These are phyloP conservation scores for Amphiprion ocellaris DNA, from an alignment of 2,113 vertebrate species.

Conservation along the genomic window DNA sequence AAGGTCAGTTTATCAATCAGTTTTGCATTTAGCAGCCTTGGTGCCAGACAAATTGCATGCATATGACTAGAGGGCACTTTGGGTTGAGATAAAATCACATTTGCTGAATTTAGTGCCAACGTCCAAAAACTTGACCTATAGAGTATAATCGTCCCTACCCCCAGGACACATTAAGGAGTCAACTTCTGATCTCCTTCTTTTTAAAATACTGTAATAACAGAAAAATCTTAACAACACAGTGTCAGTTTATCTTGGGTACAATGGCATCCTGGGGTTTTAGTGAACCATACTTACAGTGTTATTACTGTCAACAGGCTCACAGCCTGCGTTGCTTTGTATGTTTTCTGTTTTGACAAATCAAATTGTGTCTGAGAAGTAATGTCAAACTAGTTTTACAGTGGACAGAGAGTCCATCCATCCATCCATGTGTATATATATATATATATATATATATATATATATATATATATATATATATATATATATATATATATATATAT, in stretches of 20 bases:
- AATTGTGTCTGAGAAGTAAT: not conserved
- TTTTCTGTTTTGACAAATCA: not conserved
- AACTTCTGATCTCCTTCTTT: no score
- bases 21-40: slow-evolving; percentile 40
- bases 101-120: not conserved
- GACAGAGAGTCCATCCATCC: not conserved
- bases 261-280: not conserved
- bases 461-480: no score
- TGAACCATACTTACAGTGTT: not conserved
- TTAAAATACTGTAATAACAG: no score
- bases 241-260: no score
- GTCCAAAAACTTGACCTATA: not conserved
- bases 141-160: no score
- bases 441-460: no score
- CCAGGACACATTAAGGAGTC: no score
- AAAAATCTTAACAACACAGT: no score
- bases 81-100: slow-evolving; percentile 1
- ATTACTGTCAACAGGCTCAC: not conserved
- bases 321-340: not conserved
- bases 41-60: slow-evolving; percentile 25
- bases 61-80: not conserved
- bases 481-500: no score
- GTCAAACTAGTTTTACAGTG: no score
- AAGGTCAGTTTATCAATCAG: slow-evolving; percentile 29
- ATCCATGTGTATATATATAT: no score